These are phyloP conservation scores for Sinocyclocheilus anophthalmus DNA, from an alignment of 2,113 vertebrate species.

Conservation along the genomic window DNA sequence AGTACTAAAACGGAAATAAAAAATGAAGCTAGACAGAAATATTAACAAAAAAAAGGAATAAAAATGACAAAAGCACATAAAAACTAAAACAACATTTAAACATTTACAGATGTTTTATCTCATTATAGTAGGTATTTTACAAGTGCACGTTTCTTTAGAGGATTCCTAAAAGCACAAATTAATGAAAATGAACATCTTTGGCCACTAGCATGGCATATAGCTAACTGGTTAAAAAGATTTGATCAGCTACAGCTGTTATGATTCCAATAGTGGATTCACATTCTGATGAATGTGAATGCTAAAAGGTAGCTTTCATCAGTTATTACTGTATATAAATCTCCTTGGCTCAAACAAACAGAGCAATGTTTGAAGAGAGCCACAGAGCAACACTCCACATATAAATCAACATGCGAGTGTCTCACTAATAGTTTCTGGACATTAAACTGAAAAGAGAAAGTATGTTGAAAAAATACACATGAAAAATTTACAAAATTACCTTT, in stretches of 20 bases:
- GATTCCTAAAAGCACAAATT: too few species aligned
- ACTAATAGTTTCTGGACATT: not conserved
- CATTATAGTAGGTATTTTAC: too few species aligned
- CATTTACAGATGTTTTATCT: too few species aligned
- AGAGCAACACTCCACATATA: not conserved
- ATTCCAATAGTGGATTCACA: not conserved
- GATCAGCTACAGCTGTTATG: not conserved
- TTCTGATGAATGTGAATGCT: not conserved
- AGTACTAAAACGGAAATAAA: too few species aligned
- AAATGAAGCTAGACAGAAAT: too few species aligned
- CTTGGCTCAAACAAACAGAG: not conserved
- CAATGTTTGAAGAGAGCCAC: not conserved
- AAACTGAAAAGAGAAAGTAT: not conserved
- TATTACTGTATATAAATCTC: not conserved
- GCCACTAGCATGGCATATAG: not conserved
- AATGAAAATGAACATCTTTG: too few species aligned
- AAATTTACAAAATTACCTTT: not conserved
- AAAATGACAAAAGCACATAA: too few species aligned
- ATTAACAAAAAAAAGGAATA: too few species aligned
- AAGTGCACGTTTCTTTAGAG: too few species aligned
- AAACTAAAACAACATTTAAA: too few species aligned
- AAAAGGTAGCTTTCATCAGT: not conserved
- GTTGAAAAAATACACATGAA: not conserved
- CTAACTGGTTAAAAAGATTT: not conserved
- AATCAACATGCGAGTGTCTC: not conserved